phyloP scores from a whole-genome alignment of 2,113 vertebrate genomes.

The Forbesichthys agassizii region DNA sequence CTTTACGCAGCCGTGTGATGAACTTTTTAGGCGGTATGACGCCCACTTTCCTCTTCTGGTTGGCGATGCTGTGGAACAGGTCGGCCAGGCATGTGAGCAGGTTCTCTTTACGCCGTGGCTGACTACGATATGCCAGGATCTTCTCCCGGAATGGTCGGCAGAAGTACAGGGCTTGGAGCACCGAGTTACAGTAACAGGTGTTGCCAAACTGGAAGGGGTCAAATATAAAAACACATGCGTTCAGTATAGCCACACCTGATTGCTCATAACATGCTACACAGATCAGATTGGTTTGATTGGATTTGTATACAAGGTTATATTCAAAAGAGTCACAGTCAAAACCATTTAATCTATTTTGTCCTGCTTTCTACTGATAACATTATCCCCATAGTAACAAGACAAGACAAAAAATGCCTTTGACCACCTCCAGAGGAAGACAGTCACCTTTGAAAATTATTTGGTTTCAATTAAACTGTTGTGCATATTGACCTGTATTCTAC shows the following conservation, averaged over 20 bases:
- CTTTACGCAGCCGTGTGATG: conserved; percentile 93
- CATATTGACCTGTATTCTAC: too few relatives aligned
- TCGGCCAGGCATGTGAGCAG: conserved; percentile 94
- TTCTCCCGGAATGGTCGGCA: conserved; percentile 97
- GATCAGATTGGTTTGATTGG: too few relatives aligned
- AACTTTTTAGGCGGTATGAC: conserved; percentile 99
- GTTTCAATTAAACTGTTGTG: too few relatives aligned
- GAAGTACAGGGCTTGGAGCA: conserved; percentile 97
- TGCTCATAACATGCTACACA: too few relatives aligned
- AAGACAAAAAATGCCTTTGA: too few relatives aligned
- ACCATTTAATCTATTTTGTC: too few relatives aligned
- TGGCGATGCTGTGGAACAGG: conserved; percentile 96
- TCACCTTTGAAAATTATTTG: too few relatives aligned
- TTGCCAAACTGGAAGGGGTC: conserved; percentile 87
- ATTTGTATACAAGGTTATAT: too few relatives aligned
- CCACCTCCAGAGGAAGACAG: too few relatives aligned
- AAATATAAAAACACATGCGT: conserved; percentile 4
- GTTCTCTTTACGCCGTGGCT: conserved; percentile 97
- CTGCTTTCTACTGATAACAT: too few relatives aligned
- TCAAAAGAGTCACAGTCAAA: too few relatives aligned
- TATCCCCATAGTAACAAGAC: too few relatives aligned
- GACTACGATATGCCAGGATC: conserved; percentile 94
- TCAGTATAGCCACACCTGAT: neutral
- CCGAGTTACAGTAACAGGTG: conserved; percentile 99
- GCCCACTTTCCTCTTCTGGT: conserved; percentile 98